Percentiles rank a stretch among this genome's conserved stretches.
Conservation (phyloP, 2,888 invertebrate species). For the Tridacna gigas region DNA sequence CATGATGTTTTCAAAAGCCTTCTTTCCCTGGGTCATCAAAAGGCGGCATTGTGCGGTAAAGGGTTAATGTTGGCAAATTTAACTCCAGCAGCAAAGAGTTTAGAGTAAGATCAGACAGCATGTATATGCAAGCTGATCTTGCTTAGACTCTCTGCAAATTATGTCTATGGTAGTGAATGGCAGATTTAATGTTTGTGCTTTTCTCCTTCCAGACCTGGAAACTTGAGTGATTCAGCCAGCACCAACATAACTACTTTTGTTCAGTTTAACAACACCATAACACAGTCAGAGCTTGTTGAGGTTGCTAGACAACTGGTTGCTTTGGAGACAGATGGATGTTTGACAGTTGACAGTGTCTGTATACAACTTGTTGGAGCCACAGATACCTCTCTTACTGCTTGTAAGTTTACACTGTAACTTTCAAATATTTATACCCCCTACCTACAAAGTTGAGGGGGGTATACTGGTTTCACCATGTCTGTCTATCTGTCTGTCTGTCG, state of each 20-base stretch:
- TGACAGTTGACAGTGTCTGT: conserved; percentile 34
- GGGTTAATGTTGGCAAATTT: not conserved
- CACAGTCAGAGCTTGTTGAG: not conserved
- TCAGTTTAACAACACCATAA: conserved; percentile 41
- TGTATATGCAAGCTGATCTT: not conserved
- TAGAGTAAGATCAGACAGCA: not conserved
- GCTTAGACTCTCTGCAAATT: too few species aligned
- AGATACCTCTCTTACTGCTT: not conserved
- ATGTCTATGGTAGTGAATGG: too few species aligned
- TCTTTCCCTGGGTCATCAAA: not conserved
- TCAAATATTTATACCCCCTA: too few species aligned
- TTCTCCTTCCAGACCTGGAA: conserved; percentile 10
- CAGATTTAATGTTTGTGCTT: too few species aligned
- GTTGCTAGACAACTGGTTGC: conserved; percentile 41
- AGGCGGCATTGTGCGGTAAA: not conserved
- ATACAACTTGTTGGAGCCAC: conserved; percentile 27
- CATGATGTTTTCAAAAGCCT: not conserved
- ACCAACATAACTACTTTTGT: conserved; percentile 38
- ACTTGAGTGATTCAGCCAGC: conserved; percentile 13
- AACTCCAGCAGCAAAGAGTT: not conserved
- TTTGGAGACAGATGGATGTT: conserved; percentile 36
- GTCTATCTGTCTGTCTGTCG: too few species aligned
- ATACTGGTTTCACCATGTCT: too few species aligned
- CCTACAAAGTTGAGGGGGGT: too few species aligned
- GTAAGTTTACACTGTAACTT: not conserved